Base-by-base conservation (phyloP, 2,797 vertebrate genomes). In the Acanthiza pusilla region DNA sequence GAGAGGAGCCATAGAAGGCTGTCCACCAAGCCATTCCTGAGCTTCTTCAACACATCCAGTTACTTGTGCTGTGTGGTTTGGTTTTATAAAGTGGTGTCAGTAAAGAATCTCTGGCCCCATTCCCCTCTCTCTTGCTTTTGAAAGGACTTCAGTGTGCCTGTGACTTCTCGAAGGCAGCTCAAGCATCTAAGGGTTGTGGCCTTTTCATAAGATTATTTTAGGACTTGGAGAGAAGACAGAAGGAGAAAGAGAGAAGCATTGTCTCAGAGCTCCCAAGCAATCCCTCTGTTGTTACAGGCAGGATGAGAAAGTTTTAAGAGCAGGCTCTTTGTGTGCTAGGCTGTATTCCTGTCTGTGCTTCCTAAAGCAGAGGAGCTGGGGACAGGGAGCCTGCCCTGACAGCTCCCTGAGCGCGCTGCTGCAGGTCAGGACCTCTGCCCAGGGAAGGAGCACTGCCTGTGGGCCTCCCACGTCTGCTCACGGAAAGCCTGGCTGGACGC, bases 361-460 rank as follows among this genome's bases (percentile, higher is more conserved):
- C 63, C 78, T 57, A 43, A 51, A 68, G 83, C 63, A 26, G 85
- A 79, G 80, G 66, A 84, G 74, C 55, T 63, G 89, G 58, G 70
- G 82, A 55, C 21, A 78, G 79, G 60, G 60, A 96, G 76, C 66
- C 80, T 89, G 83, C 54, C 80, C 71, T 91, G 94, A 86, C 93
- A 91, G 89, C 76, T 85, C 92, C 62, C 67, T 20, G 30, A 54
- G 91, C 10, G 0, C 2, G 8, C 91, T 90, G 91, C 77, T 91
- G 91, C 58, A 11, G 95, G 94, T 97, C 96, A 93, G 83, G 96
- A 97, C 96, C 96, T 94, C 95, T 96, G 95, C 89, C 89, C 67
- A 10, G 11, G 10, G 72, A 78, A 91, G 94, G 67, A 93, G 71
- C 74, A 14, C 63, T 91, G 96, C 96, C 96, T 29, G 63, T 94